Conservation (phyloP, 1,140 invertebrate genomes). For the Hylyphantes graminicola region DNA sequence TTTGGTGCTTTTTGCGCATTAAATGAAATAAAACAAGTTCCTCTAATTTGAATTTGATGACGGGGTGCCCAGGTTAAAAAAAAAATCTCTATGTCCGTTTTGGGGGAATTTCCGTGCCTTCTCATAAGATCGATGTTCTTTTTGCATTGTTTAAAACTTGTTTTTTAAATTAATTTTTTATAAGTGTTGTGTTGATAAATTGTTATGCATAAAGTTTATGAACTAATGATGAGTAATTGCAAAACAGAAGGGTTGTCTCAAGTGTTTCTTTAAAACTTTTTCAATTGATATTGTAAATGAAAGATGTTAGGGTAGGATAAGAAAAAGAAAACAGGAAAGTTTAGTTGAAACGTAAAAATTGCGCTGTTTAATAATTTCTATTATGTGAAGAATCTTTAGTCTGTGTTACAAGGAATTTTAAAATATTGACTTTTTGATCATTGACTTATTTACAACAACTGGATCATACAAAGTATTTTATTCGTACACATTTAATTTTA, state of each 20-base stretch:
- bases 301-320: too few species aligned
- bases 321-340: too few species aligned
- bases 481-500: too few species aligned
- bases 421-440: too few species aligned
- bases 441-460: too few species aligned
- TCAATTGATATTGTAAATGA: too few species aligned
- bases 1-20: conserved; percentile 52
- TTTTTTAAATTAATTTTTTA: not conserved
- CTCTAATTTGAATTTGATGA: conserved; percentile 58
- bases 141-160: conserved; percentile 39
- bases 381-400: too few species aligned
- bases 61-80: conserved; percentile 21
- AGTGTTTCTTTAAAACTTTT: conserved; percentile 1
- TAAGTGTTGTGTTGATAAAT: conserved; percentile 47
- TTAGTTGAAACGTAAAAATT: too few species aligned
- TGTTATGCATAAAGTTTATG: conserved; percentile 44
- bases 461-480: too few species aligned
- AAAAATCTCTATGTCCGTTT: conserved; percentile 10
- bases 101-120: conserved; percentile 14
- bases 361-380: too few species aligned
- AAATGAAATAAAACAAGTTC: conserved; percentile 57
- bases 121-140: conserved; percentile 8
- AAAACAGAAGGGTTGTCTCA: conserved; percentile 25
- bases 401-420: too few species aligned
- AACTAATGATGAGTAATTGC: conserved; percentile 52